Base-by-base conservation (phyloP, 2,888 invertebrate genomes). In the Tetragonisca angustula region DNA sequence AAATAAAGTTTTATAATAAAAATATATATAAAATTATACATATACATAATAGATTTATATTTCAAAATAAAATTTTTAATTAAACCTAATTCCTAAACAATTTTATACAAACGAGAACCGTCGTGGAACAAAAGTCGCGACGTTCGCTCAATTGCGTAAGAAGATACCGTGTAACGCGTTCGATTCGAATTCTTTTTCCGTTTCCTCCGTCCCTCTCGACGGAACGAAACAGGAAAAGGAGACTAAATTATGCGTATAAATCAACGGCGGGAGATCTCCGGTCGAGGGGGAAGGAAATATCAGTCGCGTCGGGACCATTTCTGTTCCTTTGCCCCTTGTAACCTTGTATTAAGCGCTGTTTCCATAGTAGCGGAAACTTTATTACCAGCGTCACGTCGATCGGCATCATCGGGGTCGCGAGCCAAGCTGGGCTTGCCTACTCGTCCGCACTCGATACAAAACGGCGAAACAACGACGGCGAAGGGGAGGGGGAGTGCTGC, bases 291-390 rank as follows among this genome's bases (percentile, higher is more conserved):
- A 79, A 79, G 75, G 84, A 78, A 84, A 79, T 79, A 72, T 73
- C 83, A 75, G 81, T 72, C 54, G 71, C 52, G 43, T 24, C 36
- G 54, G 54, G 15, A 9, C 74, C 67, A n/a, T 81, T 87, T 84
- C 79, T 75, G 67, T 81, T 69, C 83, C 84, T 80, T 76, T 87
- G 77, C 78, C 70, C 78, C 62, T 21, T 32, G 65, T 76, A 74
- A 84, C 85, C 61, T 52, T 87, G 87, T 89, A 90, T 91, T 90
- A 91, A 91, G 88, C 81, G 86, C 76, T 89, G 89, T 89, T 90
- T 88, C 87, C 88, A 91, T 91, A 89, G 86, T 87, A 89, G 83
- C 88, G 75, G 68, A 65, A 84, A 88, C 90, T 90, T 91, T 91
- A 92, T 92, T 89, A 83, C 83, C 65, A 76, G 52, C 83, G 80